Evolutionary conservation across 1,140 invertebrate species (phyloP).

Genomic region (Eriocheir sinensis): DNA sequence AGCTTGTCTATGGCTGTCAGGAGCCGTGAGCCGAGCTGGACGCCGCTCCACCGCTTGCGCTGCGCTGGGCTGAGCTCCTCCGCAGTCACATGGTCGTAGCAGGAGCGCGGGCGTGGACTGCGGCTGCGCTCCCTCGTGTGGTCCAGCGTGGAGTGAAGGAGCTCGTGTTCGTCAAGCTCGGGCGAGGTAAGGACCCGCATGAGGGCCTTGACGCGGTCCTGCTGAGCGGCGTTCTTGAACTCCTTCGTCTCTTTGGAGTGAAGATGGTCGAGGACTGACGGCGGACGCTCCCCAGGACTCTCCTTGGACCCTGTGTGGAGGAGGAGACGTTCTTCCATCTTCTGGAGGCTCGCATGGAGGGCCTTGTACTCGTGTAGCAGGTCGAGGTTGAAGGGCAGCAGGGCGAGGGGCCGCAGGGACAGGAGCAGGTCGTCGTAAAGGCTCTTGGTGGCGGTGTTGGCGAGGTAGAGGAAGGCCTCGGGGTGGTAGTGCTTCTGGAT

Average conservation of each 20-base stretch:
- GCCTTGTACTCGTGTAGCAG: slow-evolving; percentile 90
- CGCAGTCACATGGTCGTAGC: slow-evolving; percentile 86
- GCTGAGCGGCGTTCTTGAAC: slow-evolving; percentile 79
- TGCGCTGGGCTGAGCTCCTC: slow-evolving; percentile 87
- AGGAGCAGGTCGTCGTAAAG: slow-evolving; percentile 88
- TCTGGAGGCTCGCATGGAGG: slow-evolving; percentile 89
- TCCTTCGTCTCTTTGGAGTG: slow-evolving; percentile 83
- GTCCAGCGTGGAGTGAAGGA: slow-evolving; percentile 72
- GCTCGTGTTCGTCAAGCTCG: slow-evolving; percentile 74
- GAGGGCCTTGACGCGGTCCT: slow-evolving; percentile 77
- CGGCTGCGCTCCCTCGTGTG: slow-evolving; percentile 80
- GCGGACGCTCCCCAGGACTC: slow-evolving; percentile 82
- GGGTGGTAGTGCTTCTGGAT: slow-evolving; percentile 90
- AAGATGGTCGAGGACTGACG: slow-evolving; percentile 83
- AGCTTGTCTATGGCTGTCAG: slow-evolving; percentile 88
- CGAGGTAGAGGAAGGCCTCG: slow-evolving; percentile 87
- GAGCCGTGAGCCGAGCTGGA: slow-evolving; percentile 87
- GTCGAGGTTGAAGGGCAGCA: slow-evolving; percentile 90
- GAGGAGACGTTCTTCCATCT: slow-evolving; percentile 82
- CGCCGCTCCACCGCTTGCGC: slow-evolving; percentile 89
- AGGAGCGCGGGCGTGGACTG: slow-evolving; percentile 87
- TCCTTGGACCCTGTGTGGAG: slow-evolving; percentile 81
- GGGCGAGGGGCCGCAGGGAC: slow-evolving; percentile 88
- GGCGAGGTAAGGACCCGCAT: slow-evolving; percentile 77
- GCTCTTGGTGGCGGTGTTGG: slow-evolving; percentile 84